These are phyloP conservation scores for Machimus rusticus DNA, from an alignment of 2,888 invertebrate genomes.

Conservation along the genomic window DNA sequence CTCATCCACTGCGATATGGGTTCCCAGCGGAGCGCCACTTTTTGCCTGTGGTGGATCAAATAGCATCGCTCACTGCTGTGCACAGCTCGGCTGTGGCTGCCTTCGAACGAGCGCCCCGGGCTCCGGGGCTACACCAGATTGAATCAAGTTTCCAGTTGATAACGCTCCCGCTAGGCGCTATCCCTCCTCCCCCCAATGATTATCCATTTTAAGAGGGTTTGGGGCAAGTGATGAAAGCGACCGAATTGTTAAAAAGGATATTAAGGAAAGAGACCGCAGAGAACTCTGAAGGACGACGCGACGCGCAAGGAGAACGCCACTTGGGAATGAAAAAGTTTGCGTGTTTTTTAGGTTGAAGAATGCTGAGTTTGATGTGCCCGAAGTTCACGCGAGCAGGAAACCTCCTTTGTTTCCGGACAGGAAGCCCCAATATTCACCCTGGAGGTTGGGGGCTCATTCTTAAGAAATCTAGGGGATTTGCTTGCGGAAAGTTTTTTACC, in stretches of 20 bases:
- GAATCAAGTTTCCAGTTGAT: conserved; percentile 11
- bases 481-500: background rate
- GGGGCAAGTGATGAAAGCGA: background rate
- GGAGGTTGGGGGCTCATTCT: background rate
- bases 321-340: background rate
- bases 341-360: background rate
- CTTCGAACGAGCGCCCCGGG: background rate
- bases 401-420: background rate
- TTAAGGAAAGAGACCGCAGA: background rate
- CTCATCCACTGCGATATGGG: conserved; percentile 8
- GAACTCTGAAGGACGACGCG: background rate
- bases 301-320: background rate
- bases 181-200: background rate
- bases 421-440: background rate
- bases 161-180: background rate
- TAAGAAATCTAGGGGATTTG: background rate
- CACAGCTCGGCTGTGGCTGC: background rate
- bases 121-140: background rate
- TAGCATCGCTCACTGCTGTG: background rate
- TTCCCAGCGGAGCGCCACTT: background rate
- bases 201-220: background rate
- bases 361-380: background rate
- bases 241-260: conserved; percentile 16
- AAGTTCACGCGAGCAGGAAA: background rate
- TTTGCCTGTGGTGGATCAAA: conserved; percentile 25